Percentiles rank a stretch among this genome's conserved stretches.
phyloP scores from a whole-genome alignment of 2,888 invertebrate species.

The Athrips mouffetella region DNA sequence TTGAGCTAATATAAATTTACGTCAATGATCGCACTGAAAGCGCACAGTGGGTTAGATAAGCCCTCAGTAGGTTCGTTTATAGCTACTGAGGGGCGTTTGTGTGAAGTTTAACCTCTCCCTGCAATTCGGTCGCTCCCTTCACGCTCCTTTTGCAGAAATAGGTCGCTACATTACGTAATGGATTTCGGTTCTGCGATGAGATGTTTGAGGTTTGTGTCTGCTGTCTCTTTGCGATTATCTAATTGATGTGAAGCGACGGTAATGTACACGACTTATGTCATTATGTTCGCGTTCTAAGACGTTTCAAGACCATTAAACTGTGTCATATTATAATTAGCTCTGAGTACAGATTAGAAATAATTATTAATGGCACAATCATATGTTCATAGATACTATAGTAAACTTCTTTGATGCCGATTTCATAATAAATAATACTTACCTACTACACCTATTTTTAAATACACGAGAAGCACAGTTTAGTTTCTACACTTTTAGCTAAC shows the following conservation, averaged over 20 bases:
- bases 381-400: too few relatives aligned
- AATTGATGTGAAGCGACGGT: slow-evolving; percentile 8
- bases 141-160: slow-evolving; percentile 37
- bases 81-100: slow-evolving; percentile 36
- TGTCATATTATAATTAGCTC: neutral
- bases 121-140: slow-evolving; percentile 30
- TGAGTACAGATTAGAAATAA: neutral
- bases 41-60: slow-evolving; percentile 35
- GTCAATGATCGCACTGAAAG: slow-evolving; percentile 28
- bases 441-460: too few relatives aligned
- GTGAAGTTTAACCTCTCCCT: slow-evolving; percentile 53
- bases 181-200: slow-evolving; percentile 37
- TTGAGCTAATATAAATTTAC: slow-evolving; percentile 36
- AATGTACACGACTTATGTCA: slow-evolving; percentile 2
- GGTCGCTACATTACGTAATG: slow-evolving; percentile 55
- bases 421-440: too few relatives aligned
- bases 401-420: too few relatives aligned
- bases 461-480: too few relatives aligned
- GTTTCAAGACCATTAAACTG: neutral
- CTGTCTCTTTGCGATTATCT: slow-evolving; percentile 21
- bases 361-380: too few relatives aligned
- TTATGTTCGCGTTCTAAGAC: neutral
- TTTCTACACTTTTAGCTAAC: too few relatives aligned
- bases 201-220: slow-evolving; percentile 24
- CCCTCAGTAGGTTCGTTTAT: slow-evolving; percentile 18